Percentiles rank a stretch among this genome's conserved stretches.
phyloP scores from a whole-genome alignment of 2,797 vertebrate genomes.

The Coracias cyanogaster region DNA sequence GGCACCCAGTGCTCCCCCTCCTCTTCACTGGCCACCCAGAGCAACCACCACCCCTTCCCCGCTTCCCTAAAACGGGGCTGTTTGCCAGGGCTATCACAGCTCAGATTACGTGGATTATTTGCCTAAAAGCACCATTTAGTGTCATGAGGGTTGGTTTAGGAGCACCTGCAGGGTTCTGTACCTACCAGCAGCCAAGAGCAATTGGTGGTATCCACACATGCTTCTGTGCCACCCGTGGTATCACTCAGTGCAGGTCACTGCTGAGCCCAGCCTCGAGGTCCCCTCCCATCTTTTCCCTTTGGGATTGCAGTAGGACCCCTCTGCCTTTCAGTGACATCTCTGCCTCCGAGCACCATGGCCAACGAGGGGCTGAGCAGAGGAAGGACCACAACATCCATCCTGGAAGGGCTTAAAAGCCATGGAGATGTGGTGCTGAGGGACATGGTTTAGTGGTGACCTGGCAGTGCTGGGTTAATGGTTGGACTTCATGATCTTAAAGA shows the following conservation, averaged over 20 bases:
- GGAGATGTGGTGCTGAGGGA: no score
- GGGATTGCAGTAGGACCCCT: background rate
- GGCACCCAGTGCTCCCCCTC: background rate
- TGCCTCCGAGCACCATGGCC: accelerated
- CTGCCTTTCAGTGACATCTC: background rate
- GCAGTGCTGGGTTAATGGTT: no score
- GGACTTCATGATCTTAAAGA: no score
- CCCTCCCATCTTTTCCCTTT: background rate
- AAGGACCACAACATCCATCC: background rate
- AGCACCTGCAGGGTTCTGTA: accelerated
- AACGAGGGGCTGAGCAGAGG: background rate
- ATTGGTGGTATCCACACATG: accelerated
- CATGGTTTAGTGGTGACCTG: no score
- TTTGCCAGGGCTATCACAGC: background rate
- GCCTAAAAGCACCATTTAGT: background rate
- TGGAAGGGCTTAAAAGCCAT: no score
- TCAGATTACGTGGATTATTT: accelerated
- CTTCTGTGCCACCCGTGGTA: background rate
- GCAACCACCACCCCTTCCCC: background rate
- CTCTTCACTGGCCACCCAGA: background rate
- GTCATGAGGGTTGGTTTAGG: accelerated
- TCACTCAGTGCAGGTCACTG: background rate
- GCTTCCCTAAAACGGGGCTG: background rate
- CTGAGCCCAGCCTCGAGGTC: background rate
- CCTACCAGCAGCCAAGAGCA: background rate